Evolutionary conservation across 2,888 invertebrate genomes (phyloP), one percentile per base, ranked within the genome.

Genomic region (Lobophora halterata): DNA sequence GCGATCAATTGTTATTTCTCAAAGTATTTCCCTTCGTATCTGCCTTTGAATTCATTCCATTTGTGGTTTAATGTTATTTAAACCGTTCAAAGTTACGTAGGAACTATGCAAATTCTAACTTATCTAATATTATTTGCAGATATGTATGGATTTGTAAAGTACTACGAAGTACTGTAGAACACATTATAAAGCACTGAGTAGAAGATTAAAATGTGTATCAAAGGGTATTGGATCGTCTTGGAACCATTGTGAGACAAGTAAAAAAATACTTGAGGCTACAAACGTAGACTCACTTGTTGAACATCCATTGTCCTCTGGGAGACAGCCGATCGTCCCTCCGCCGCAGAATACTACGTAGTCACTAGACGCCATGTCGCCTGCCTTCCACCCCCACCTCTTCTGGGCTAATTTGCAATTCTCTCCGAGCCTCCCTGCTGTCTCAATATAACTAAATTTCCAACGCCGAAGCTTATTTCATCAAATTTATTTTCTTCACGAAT

Each of bases 401-500:
- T 55, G 32, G 57, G 53, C 65, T 74, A 69, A 76, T 76, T 75
- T 73, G 63, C 71, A 69, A 73, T 70, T 64, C 70, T 65, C 61
- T 55, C 49, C 49, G 36, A 39, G 49, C 43, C 34, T 34, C 56
- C 47, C 52, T 56, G 75, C 55, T 73, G 77, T 78, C 58, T 52
- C 46, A 46, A 61, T 55, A 50, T 49, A 49, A 54, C 56, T 50
- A 55, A 54, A 57, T 61, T 59, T 71, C 75, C 35, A 44, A 47
- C 48, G 33, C 31, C 27, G 19, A 36, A 32, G 34, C 36, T 43
- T 43, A 49, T 48, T 48, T 50, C 58, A 57, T 54, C 51, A 56
- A 58, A 47, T 58, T 56, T 50, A 57, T 40, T 60, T 59, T 46
- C 25, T 29, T 12, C 6, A 6, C 8, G 14, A 31, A 25, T 26